These are phyloP conservation scores for Lepidonotus clava DNA, from an alignment of 2,888 invertebrate species.

Conservation along the genomic window DNA sequence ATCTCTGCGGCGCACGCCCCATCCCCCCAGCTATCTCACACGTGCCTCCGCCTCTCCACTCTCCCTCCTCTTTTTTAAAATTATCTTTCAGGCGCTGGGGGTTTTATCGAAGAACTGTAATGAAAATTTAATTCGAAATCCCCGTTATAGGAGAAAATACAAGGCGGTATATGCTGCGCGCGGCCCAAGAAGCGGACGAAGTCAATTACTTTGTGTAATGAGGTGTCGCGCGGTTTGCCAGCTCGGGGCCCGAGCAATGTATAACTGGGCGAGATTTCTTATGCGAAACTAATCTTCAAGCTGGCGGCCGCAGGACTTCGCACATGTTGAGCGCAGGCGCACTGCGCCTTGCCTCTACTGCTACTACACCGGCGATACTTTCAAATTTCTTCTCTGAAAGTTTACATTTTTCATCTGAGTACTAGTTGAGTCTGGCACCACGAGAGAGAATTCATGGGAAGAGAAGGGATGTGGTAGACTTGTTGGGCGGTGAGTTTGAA, in stretches of 20 bases:
- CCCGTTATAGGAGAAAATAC: slow-evolving; percentile 48
- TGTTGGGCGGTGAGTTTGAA: too few species aligned
- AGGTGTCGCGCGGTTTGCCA: slow-evolving; percentile 39
- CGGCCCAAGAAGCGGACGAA: slow-evolving; percentile 41
- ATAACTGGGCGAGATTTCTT: slow-evolving; percentile 28
- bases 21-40: not conserved
- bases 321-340: not conserved
- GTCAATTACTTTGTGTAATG: slow-evolving; percentile 45
- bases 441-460: not conserved
- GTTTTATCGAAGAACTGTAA: slow-evolving; percentile 49
- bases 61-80: slow-evolving; percentile 2
- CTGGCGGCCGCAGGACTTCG: slow-evolving; percentile 34
- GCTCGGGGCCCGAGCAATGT: slow-evolving; percentile 1
- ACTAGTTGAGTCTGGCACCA: not conserved
- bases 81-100: slow-evolving; percentile 25
- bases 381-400: slow-evolving; percentile 5
- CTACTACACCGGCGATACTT: not conserved
- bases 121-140: slow-evolving; percentile 54
- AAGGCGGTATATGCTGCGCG: slow-evolving; percentile 43
- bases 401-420: not conserved
- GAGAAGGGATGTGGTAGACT: too few species aligned
- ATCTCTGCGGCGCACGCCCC: not conserved
- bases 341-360: not conserved
- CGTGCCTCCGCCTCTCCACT: not conserved
- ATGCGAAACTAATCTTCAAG: slow-evolving; percentile 36